phyloP scores from a whole-genome alignment of 2,797 vertebrate genomes.

The Hozukius guyotensis region DNA sequence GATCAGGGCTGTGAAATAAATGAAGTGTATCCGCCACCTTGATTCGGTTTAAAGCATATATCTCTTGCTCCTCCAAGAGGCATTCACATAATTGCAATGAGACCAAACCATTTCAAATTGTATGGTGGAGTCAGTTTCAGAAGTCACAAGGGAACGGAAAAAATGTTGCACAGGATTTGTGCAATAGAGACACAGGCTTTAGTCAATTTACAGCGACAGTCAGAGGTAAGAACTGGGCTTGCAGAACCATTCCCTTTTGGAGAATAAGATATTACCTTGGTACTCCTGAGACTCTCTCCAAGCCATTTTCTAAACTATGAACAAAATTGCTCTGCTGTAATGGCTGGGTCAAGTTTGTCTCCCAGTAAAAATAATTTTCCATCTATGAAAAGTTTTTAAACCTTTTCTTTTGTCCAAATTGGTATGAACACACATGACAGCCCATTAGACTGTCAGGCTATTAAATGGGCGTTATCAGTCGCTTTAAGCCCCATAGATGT shows the following conservation, averaged over 20 bases:
- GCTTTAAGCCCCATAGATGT: no score
- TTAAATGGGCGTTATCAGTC: no score
- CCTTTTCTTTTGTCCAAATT: constrained; percentile 13
- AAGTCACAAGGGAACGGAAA: not conserved
- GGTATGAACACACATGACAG: not conserved
- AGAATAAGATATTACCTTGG: not conserved
- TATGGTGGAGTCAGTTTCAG: constrained; percentile 23
- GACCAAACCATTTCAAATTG: constrained; percentile 5
- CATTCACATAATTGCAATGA: constrained; percentile 11
- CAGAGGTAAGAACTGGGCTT: not conserved
- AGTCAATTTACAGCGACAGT: constrained; percentile 6
- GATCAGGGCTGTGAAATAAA: constrained; percentile 26
- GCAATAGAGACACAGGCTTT: constrained; percentile 9
- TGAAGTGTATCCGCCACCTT: not conserved
- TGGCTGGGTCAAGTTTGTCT: constrained; percentile 10
- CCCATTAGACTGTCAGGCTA: not conserved
- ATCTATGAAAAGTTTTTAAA: not conserved
- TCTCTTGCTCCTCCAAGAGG: constrained; percentile 21
- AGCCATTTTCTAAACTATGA: constrained; percentile 9
- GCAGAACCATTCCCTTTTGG: not conserved
- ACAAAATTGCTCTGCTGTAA: constrained; percentile 6
- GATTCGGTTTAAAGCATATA: constrained; percentile 13
- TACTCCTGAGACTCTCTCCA: not conserved
- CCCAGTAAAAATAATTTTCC: constrained; percentile 5
- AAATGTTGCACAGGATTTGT: constrained; percentile 15